phyloP scores from a whole-genome alignment of 2,797 vertebrate species.

The Sandelia bainsii region DNA sequence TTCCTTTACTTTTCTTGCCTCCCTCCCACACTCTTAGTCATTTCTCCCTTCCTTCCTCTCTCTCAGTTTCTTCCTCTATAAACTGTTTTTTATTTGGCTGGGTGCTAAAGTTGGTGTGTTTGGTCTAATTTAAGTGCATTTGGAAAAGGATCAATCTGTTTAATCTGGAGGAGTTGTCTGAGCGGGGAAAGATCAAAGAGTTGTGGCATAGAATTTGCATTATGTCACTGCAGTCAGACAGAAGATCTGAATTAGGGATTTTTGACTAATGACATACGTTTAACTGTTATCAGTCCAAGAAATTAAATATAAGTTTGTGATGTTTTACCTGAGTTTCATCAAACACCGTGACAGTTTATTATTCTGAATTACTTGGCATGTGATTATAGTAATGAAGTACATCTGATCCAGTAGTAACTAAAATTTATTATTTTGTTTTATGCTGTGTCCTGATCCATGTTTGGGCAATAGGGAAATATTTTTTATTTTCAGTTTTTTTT shows the following conservation, averaged over 20 bases:
- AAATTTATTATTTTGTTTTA: neutral
- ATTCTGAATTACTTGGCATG: neutral
- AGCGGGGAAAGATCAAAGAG: conserved; percentile 9
- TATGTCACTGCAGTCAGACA: conserved; percentile 3
- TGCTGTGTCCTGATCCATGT: neutral
- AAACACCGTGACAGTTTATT: neutral
- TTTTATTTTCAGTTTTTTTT: neutral
- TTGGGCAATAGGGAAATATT: neutral
- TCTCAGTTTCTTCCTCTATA: conserved; percentile 34
- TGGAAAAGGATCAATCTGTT: conserved; percentile 54
- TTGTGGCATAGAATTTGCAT: conserved; percentile 3
- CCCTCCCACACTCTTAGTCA: conserved; percentile 49
- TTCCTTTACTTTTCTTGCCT: conserved; percentile 21
- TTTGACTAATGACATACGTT: neutral
- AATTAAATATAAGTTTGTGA: neutral
- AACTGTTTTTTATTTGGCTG: conserved; percentile 56
- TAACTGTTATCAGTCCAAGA: neutral
- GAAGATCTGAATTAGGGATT: neutral
- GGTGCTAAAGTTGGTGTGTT: conserved; percentile 30
- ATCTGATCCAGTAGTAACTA: neutral
- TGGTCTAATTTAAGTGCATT: conserved; percentile 52
- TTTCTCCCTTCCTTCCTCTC: conserved; percentile 37
- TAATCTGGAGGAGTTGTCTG: conserved; percentile 24
- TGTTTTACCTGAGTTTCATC: neutral
- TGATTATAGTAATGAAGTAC: neutral